These are phyloP conservation scores for Takifugu flavidus DNA, from an alignment of 2,113 vertebrate species.

Conservation along the genomic window DNA sequence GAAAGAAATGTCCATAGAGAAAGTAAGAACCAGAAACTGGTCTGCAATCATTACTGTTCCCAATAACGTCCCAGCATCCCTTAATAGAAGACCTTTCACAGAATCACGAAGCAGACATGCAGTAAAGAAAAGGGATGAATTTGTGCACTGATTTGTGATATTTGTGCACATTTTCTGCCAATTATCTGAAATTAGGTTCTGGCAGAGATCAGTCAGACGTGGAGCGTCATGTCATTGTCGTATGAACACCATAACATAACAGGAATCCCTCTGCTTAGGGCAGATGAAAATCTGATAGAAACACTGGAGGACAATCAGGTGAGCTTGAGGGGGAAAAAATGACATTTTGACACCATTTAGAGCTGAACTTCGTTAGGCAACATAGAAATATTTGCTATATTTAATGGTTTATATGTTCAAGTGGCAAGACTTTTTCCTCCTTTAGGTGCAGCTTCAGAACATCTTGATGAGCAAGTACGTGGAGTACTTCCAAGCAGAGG, in stretches of 20 bases:
- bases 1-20: conserved; percentile 79
- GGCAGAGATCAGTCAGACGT: conserved; percentile 71
- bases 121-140: not conserved
- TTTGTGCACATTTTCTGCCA: not conserved
- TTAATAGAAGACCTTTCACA: not conserved
- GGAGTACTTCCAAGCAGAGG: conserved; percentile 79
- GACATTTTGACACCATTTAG: not conserved
- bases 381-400: too few relatives aligned
- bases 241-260: conserved; percentile 66
- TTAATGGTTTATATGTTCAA: not conserved
- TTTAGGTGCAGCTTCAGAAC: conserved; percentile 78
- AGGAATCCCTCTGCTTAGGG: conserved; percentile 70
- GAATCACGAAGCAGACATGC: not conserved
- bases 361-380: not conserved
- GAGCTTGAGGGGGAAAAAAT: not conserved
- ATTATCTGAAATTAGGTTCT: conserved; percentile 60
- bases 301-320: conserved; percentile 79
- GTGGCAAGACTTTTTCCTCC: not conserved
- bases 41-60: not conserved
- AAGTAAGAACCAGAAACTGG: conserved; percentile 40
- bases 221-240: conserved; percentile 70
- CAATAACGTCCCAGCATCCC: not conserved
- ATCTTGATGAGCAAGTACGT: conserved; percentile 84
- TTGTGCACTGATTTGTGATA: not conserved
- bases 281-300: conserved; percentile 80